These are phyloP conservation scores for Sclerurus mexicanus DNA, from an alignment of 2,113 vertebrate genomes.

Conservation along the genomic window DNA sequence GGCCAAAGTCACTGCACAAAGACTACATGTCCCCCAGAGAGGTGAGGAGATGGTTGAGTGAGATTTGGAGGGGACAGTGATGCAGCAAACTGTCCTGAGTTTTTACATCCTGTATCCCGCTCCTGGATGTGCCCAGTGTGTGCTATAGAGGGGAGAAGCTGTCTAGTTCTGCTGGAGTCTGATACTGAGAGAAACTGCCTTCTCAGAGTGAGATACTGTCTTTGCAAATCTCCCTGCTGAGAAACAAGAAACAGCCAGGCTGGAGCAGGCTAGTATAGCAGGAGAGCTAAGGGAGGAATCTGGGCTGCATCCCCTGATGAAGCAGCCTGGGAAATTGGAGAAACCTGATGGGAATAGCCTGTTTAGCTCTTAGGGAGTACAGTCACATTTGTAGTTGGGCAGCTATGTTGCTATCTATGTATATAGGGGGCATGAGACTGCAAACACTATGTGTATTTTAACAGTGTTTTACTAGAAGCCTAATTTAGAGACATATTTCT, in stretches of 20 bases:
- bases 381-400: background rate
- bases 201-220: background rate
- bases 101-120: background rate
- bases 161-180: background rate
- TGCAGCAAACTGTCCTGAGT: background rate
- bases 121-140: background rate
- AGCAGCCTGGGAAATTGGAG: background rate
- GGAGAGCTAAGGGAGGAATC: background rate
- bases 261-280: background rate
- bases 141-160: background rate
- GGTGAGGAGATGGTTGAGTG: slow-evolving; percentile 35
- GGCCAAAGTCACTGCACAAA: slow-evolving; percentile 29
- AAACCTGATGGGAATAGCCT: background rate
- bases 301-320: background rate
- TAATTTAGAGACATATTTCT: background rate
- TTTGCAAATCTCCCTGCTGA: background rate
- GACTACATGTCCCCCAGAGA: slow-evolving; percentile 25
- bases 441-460: background rate
- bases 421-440: background rate
- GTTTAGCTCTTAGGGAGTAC: background rate
- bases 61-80: background rate
- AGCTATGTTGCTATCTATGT: background rate
- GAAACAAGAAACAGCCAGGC: background rate
- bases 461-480: background rate
- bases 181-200: background rate